Percentiles rank a stretch among this genome's conserved stretches.
Evolutionary conservation across 1,140 invertebrate genomes (phyloP).

Genomic region (Drosophila micromelanica): DNA sequence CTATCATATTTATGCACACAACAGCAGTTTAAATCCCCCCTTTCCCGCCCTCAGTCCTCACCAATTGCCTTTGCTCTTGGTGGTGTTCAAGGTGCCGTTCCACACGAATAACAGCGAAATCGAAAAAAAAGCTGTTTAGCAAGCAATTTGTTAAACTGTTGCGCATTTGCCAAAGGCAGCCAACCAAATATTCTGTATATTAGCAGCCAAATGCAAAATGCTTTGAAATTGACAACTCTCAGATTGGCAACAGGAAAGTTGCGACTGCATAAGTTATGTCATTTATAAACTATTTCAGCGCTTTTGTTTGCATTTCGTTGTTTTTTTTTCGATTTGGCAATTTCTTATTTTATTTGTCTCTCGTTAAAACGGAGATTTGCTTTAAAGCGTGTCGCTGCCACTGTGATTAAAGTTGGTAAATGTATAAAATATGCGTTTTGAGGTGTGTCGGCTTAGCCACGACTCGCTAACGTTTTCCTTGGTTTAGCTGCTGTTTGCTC

Average conservation of each 20-base stretch:
- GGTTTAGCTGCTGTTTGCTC: not conserved
- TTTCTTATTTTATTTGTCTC: not conserved
- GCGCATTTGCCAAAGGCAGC: constrained; percentile 9
- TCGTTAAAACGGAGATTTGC: constrained; percentile 6
- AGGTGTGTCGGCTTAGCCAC: constrained; percentile 7
- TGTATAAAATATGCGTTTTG: constrained; percentile 18
- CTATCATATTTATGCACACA: too few relatives aligned
- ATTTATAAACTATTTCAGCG: constrained; percentile 10
- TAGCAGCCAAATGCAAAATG: constrained; percentile 25
- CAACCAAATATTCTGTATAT: constrained; percentile 15
- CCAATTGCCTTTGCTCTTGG: constrained; percentile 28
- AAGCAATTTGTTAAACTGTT: constrained; percentile 4
- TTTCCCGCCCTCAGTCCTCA: too few relatives aligned
- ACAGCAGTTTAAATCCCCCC: too few relatives aligned
- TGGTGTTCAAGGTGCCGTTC: constrained; percentile 31
- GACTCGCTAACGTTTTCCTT: not conserved
- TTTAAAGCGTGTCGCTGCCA: not conserved
- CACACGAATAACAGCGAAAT: constrained; percentile 28
- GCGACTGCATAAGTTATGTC: constrained; percentile 10
- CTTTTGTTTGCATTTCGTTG: constrained; percentile 7
- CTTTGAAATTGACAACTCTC: not conserved
- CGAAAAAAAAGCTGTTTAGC: constrained; percentile 20
- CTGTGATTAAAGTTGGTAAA: constrained; percentile 6
- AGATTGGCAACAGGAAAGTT: not conserved
- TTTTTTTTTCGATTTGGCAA: not conserved